These are phyloP conservation scores for Chrosomus eos DNA, from an alignment of 2,797 vertebrate genomes.

Conservation along the genomic window DNA sequence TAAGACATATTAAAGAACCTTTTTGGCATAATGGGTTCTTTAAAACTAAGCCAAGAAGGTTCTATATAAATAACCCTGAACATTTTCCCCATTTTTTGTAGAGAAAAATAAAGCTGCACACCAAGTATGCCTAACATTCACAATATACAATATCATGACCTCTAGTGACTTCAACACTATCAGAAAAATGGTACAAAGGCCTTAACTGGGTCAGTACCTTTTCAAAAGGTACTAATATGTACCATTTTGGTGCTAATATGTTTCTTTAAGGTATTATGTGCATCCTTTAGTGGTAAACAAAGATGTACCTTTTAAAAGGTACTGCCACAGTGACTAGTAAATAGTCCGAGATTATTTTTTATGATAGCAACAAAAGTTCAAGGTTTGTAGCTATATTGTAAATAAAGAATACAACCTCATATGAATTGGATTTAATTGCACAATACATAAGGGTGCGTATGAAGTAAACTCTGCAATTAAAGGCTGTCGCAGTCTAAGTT, in stretches of 20 bases:
- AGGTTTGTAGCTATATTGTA: neutral
- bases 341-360: neutral
- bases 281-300: neutral
- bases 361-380: conserved; percentile 16
- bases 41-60: neutral
- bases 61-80: neutral
- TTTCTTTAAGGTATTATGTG: neutral
- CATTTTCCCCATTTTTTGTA: neutral
- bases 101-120: neutral
- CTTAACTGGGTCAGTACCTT: neutral
- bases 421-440: neutral
- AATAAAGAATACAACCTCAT: neutral
- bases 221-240: neutral
- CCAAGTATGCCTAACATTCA: neutral
- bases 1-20: neutral
- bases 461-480: neutral
- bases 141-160: neutral
- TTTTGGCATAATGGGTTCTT: neutral
- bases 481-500: neutral
- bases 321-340: neutral
- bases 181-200: neutral
- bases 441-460: neutral
- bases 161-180: neutral
- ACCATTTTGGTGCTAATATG: neutral
- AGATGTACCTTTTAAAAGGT: neutral